Percentiles rank a stretch among this genome's conserved stretches.
Conservation (phyloP, 2,888 invertebrate species). For the Oxycera nigricornis region DNA sequence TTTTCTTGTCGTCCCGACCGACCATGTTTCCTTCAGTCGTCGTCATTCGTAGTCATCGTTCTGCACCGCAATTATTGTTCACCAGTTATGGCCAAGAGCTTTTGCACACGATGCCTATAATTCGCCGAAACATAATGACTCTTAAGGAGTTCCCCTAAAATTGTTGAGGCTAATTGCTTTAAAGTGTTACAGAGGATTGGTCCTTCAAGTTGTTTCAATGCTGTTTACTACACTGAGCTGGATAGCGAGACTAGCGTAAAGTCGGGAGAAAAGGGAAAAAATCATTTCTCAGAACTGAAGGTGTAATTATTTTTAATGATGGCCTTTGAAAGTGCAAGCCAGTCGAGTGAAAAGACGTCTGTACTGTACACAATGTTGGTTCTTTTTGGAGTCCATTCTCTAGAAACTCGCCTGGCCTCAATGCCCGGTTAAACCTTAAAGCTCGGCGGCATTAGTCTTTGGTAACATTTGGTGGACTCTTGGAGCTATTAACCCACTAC, state of each 20-base stretch:
- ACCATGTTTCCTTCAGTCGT: background rate
- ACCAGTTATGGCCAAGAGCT: background rate
- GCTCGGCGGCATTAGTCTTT: too few relatives aligned
- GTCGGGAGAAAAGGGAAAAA: background rate
- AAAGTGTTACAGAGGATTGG: constrained; percentile 14
- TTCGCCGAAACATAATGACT: constrained; percentile 14
- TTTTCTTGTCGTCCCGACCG: constrained; percentile 4
- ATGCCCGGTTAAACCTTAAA: background rate
- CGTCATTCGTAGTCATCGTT: background rate
- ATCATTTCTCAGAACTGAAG: background rate
- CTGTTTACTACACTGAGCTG: background rate
- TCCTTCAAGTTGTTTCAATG: background rate
- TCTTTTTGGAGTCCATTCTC: too few relatives aligned
- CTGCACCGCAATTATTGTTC: background rate
- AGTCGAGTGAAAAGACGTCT: constrained; percentile 2
- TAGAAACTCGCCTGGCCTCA: too few relatives aligned
- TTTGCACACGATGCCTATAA: background rate
- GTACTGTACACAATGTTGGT: background rate
- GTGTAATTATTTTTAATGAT: constrained; percentile 28
- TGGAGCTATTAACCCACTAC: constrained; percentile 15
- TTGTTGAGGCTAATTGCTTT: constrained; percentile 27
- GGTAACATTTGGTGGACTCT: background rate
- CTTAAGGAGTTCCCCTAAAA: constrained; percentile 16
- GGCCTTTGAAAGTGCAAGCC: constrained; percentile 10
- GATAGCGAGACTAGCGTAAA: background rate